Conservation (phyloP, 1,140 invertebrate species). For the Brachionus plicatilis region DNA sequence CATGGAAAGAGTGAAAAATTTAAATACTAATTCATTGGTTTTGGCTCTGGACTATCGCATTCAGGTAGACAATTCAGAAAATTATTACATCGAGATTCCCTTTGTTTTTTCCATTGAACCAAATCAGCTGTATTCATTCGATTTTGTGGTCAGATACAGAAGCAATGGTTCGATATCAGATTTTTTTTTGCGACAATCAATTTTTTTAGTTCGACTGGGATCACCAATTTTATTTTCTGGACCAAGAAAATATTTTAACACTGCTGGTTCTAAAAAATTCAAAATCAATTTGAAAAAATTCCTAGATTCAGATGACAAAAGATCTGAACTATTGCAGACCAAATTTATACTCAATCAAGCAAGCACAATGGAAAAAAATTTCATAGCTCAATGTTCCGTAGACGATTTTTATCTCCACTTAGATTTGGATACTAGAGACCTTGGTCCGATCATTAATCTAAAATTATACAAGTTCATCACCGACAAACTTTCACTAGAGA, state of each 20-base stretch:
- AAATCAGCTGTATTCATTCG: slow-evolving; percentile 9
- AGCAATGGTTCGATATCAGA: not conserved
- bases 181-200: not conserved
- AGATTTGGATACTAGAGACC: not conserved
- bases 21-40: not conserved
- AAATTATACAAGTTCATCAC: not conserved
- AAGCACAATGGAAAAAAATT: not conserved
- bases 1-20: not conserved
- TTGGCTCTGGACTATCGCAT: slow-evolving; percentile 20
- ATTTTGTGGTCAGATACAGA: not conserved
- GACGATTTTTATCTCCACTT: not conserved
- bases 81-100: not conserved
- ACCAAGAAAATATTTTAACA: not conserved
- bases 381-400: not conserved
- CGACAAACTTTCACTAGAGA: not conserved
- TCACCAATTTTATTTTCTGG: not conserved
- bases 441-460: not conserved
- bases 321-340: not conserved
- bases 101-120: not conserved
- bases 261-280: not conserved
- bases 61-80: not conserved
- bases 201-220: not conserved
- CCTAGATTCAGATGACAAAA: not conserved
- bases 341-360: not conserved
- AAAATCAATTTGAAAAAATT: not conserved